Base-by-base conservation (phyloP, 2,113 vertebrate genomes). In the Actinemys pallida region DNA sequence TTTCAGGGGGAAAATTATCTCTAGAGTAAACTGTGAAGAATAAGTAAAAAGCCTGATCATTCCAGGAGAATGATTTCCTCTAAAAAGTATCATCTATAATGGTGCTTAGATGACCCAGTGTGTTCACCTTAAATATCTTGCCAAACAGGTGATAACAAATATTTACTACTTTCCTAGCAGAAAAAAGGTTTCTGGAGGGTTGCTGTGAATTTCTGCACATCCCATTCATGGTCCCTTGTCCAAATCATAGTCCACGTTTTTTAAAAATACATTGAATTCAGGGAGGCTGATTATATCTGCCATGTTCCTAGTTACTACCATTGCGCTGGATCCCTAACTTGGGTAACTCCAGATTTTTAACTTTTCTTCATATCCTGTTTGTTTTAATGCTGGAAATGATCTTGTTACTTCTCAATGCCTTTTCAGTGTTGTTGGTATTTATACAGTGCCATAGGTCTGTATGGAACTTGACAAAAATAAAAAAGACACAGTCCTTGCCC, bases 11-110 rank as follows among this genome's bases (percentile, higher is more conserved):
- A 88, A 90, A 94, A 84, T 94, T 87, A 54, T 94, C 87, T 88
- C 57, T 93, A 57, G 94, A 89, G 45, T 92, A 93, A 95, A 95
- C 93, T 54, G 25, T 88, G 86, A 93, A 86, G 56, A 97, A 93
- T 95, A 93, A 78, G 87, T 95, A 96, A 86, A 56, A 94, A 93
- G 42, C 65, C 13, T 11, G 83, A 94, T 85, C 6, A 65, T 90
- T 95, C 39, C 22, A 45, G 72, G 20, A 39, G 75, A 65, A 65
- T 91, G 72, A 94, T 94, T 97, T 96, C 81, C 65, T 95, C 93
- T 95, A 79, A 95, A 95, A 97, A 92, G 95, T 87, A 76, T 91
- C 88, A 92, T 91, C 81, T 72, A 57, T 81, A 5, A 25, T 88
- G 95, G 90, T 87, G 94, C 45, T 93, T 93, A 39, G 78, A 91